A percentile compares a stretch with the other conserved stretches of the same genome.
Evolutionary conservation across 2,888 invertebrate species (phyloP).

Genomic region (Notodonta ziczac): DNA sequence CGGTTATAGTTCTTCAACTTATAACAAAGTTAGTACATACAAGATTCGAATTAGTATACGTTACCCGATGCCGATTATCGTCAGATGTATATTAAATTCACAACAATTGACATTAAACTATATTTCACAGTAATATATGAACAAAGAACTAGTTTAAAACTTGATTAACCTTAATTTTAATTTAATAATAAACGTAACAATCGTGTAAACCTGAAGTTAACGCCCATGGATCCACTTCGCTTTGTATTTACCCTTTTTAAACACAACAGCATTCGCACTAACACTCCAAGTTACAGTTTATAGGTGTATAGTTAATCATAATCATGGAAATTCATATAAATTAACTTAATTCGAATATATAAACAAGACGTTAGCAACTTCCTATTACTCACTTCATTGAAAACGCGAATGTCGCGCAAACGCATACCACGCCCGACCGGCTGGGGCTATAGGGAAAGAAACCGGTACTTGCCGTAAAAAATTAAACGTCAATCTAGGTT

Average conservation of each 20-base stretch:
- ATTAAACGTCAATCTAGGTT: no score
- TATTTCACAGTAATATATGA: conserved; percentile 18
- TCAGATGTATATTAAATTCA: not conserved
- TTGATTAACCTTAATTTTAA: conserved; percentile 65
- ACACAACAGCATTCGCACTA: conserved; percentile 45
- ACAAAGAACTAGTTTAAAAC: conserved; percentile 36
- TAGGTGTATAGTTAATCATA: conserved; percentile 22
- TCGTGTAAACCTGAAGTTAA: conserved; percentile 75
- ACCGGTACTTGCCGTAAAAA: conserved; percentile 41
- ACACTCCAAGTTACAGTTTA: conserved; percentile 36
- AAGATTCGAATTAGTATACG: conserved; percentile 32
- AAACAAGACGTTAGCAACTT: conserved; percentile 67
- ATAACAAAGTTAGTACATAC: conserved; percentile 5
- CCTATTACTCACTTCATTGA: conserved; percentile 71
- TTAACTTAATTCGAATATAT: conserved; percentile 53
- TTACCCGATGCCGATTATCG: conserved; percentile 7
- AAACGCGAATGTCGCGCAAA: conserved; percentile 68
- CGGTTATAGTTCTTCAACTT: not conserved
- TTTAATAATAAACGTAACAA: conserved; percentile 73
- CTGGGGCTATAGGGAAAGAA: conserved; percentile 36
- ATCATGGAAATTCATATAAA: conserved; percentile 45
- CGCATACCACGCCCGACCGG: conserved; percentile 80
- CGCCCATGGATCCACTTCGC: conserved; percentile 75
- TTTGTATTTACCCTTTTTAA: conserved; percentile 47
- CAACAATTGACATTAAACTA: conserved; percentile 2